These are phyloP conservation scores for Nemopilema nomurai DNA, from an alignment of 30 jellyfish, hydroid and myxozoan genomes.

Conservation along the genomic window DNA sequence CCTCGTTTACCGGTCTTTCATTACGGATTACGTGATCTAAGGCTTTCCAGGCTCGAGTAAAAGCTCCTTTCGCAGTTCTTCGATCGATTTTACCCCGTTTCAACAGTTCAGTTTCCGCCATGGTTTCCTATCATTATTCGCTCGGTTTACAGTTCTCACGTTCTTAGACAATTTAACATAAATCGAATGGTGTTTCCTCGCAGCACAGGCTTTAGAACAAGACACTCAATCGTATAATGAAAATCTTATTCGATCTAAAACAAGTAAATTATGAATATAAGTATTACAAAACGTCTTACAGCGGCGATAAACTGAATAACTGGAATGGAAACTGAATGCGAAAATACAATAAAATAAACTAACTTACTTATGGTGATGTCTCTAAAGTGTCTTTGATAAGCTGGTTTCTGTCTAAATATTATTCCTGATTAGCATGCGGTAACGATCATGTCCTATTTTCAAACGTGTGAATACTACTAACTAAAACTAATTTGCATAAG, in stretches of 20 bases:
- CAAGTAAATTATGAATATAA: not conserved
- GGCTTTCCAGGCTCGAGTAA: conserved; percentile 18
- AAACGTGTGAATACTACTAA: not conserved
- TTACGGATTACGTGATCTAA: not conserved
- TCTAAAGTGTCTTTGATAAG: not conserved
- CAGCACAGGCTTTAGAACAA: not conserved
- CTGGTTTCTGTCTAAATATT: not conserved
- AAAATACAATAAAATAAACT: not conserved
- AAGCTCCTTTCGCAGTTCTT: conserved; percentile 25
- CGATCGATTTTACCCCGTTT: conserved; percentile 23
- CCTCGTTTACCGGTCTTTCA: conserved; percentile 21
- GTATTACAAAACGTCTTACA: not conserved
- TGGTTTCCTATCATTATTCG: not conserved
- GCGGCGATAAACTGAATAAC: not conserved
- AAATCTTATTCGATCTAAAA: not conserved
- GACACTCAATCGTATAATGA: not conserved
- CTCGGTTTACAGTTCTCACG: not conserved
- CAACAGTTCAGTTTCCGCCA: conserved; percentile 16
- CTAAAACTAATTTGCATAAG: not conserved
- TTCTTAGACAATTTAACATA: not conserved
- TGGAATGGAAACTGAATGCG: not conserved
- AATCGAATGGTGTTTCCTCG: not conserved
- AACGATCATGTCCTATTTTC: not conserved
- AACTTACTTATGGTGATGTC: not conserved
- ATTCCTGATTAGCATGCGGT: not conserved